phyloP scores from a whole-genome alignment of 2,113 vertebrate genomes.

The Silurus meridionalis region DNA sequence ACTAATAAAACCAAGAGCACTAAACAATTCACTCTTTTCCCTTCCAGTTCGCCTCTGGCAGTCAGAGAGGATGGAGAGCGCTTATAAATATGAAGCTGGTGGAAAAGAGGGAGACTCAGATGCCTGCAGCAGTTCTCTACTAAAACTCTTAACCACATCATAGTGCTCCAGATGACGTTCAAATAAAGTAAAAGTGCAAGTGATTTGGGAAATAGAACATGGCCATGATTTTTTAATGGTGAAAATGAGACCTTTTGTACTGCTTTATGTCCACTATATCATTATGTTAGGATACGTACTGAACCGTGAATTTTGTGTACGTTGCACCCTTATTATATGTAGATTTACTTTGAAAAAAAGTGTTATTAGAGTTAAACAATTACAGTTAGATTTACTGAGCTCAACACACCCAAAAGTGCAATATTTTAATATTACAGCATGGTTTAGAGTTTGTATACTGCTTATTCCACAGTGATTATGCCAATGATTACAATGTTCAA shows the following conservation, averaged over 20 bases:
- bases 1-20: constrained; percentile 57
- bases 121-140: constrained; percentile 4
- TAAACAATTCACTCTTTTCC: constrained; percentile 67
- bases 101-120: constrained; percentile 10
- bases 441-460: too few species aligned
- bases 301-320: too few species aligned
- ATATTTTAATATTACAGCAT: too few species aligned
- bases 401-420: background rate
- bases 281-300: background rate
- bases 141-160: constrained; percentile 37
- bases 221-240: background rate
- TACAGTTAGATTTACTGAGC: background rate
- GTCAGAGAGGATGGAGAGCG: constrained; percentile 55
- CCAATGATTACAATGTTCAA: background rate
- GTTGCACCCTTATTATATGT: too few species aligned
- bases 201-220: background rate
- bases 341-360: background rate
- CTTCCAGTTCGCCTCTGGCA: constrained; percentile 50
- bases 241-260: background rate
- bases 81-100: constrained; percentile 58
- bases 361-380: too few species aligned
- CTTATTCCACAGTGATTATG: too few species aligned
- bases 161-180: background rate
- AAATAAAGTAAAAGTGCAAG: background rate
- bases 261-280: background rate